Percentiles rank a stretch among this genome's conserved stretches.
phyloP scores from a whole-genome alignment of 92 coral and sea anemone genomes.

The Epizoanthus scotinus region DNA sequence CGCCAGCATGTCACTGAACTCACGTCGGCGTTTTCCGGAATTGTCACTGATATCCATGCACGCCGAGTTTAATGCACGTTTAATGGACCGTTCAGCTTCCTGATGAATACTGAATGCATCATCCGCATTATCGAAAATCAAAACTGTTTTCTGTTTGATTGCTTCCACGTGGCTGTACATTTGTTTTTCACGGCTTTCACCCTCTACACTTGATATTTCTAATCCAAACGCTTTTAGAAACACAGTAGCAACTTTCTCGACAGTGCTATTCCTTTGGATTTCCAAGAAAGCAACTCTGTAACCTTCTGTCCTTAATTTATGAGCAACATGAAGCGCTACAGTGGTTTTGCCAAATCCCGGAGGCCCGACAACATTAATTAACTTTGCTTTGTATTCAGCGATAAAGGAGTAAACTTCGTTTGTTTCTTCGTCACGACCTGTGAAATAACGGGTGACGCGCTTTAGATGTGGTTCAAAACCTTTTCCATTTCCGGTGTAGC shows the following conservation, averaged over 20 bases:
- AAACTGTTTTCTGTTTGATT: constrained; percentile 28
- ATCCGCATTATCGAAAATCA: constrained; percentile 27
- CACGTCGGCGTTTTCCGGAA: constrained; percentile 25
- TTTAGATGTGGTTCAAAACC: constrained; percentile 16
- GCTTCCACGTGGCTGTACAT: constrained; percentile 29
- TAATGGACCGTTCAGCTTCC: not conserved
- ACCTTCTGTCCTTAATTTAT: constrained; percentile 9
- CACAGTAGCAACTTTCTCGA: constrained; percentile 2
- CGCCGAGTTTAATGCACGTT: not conserved
- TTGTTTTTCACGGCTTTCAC: constrained; percentile 24
- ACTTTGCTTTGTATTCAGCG: constrained; percentile 9
- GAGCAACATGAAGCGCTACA: constrained; percentile 28
- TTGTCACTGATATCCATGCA: not conserved
- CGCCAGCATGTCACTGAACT: constrained; percentile 34
- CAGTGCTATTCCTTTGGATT: constrained; percentile 24
- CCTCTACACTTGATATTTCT: not conserved
- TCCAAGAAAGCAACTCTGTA: constrained; percentile 29
- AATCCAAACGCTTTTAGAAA: constrained; percentile 32
- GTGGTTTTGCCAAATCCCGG: constrained; percentile 38
- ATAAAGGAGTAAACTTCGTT: constrained; percentile 4
- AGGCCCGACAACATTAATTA: constrained; percentile 25
- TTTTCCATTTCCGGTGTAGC: not conserved
- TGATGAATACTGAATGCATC: constrained; percentile 12
- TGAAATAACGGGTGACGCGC: constrained; percentile 15
- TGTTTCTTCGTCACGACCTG: constrained; percentile 16